Evolutionary conservation across 2,888 invertebrate species (phyloP).

Genomic region (Unio delphinus): DNA sequence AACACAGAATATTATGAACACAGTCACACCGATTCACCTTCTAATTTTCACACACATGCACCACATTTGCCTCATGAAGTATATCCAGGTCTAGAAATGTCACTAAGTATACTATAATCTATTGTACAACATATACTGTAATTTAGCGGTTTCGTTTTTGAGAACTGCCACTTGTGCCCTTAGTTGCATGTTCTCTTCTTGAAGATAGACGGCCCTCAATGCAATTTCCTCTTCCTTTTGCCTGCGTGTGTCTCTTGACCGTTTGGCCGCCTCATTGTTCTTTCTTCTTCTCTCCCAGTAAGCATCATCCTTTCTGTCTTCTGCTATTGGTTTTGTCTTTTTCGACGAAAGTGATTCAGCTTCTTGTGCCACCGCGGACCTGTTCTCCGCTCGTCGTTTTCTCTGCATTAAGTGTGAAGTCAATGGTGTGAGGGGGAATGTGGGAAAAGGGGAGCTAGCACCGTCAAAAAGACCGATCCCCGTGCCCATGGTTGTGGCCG

Average conservation of each 20-base stretch:
- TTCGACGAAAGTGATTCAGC: slow-evolving; percentile 24
- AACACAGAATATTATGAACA: no score
- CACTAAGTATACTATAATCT: slow-evolving; percentile 25
- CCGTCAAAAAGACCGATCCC: slow-evolving; percentile 41
- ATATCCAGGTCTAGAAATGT: no score
- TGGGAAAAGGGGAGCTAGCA: slow-evolving; percentile 34
- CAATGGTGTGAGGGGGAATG: slow-evolving; percentile 54
- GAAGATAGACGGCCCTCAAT: slow-evolving; percentile 59
- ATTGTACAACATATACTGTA: slow-evolving; percentile 64
- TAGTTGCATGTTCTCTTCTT: slow-evolving; percentile 63
- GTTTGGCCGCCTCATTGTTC: slow-evolving; percentile 64
- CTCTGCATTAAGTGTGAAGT: slow-evolving; percentile 60
- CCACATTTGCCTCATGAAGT: no score
- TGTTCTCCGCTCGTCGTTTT: slow-evolving; percentile 55
- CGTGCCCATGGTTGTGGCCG: slow-evolving; percentile 37
- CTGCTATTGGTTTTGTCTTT: slow-evolving; percentile 51
- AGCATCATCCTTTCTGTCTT: slow-evolving; percentile 57
- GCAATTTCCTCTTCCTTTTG: slow-evolving; percentile 63
- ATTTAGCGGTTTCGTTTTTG: slow-evolving; percentile 61
- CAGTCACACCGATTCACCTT: no score
- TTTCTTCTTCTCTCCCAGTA: slow-evolving; percentile 63
- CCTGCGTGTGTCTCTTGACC: slow-evolving; percentile 56
- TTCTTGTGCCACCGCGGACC: slow-evolving; percentile 18
- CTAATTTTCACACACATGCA: no score
- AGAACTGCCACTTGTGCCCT: slow-evolving; percentile 60